Base-by-base conservation (phyloP, 2,888 invertebrate species). In the Atrina japonica region DNA sequence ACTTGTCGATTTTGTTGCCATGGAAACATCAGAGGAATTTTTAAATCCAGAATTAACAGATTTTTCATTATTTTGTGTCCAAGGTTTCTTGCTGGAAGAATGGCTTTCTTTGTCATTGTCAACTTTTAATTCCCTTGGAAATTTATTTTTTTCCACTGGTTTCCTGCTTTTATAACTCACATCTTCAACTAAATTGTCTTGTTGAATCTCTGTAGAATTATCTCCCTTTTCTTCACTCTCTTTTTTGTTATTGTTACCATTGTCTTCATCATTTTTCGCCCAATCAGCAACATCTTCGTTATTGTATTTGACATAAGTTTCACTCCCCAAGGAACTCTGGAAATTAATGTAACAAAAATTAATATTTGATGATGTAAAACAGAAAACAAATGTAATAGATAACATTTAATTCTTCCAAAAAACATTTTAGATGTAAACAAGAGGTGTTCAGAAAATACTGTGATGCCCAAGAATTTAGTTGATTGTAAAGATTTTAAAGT, bases 251-350 rank as follows among this genome's bases (percentile, higher is more conserved):
- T 35, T 27, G 6, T 75, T 70, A 23, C 78, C 82, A 27, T n/a
- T n/a, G n/a, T 75, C 80, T 64, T 74, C 82, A n/a, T 76, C 76
- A 66, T 79, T 77, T 49, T 74, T 68, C 23, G 84, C 83, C 85
- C 84, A 84, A 7, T 78, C 71, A 6, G 83, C 82, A 30, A 79
- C 66, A n/a, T 73, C 69, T 21, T 66, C 68, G 23, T 60, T 60
- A 35, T 60, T 60, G 30, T 60, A 67, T 23, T 29, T 41, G n/a
- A 45, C 27, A 21, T 60, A 64, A 3, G 52, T 45, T 6, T 67
- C 60, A 60, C 67, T 50, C n/a, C 67, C 67, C 27, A 66, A n/a
- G n/a, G 67, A 67, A 53, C 53, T 53, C 67, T 67, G 60, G 30
- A 55, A 45, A 45, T 7, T 47, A 56, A 35, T n/a, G n/a, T n/a